These are phyloP conservation scores for Melinaea marsaeus DNA, from an alignment of 2,888 invertebrate genomes.

Conservation along the genomic window DNA sequence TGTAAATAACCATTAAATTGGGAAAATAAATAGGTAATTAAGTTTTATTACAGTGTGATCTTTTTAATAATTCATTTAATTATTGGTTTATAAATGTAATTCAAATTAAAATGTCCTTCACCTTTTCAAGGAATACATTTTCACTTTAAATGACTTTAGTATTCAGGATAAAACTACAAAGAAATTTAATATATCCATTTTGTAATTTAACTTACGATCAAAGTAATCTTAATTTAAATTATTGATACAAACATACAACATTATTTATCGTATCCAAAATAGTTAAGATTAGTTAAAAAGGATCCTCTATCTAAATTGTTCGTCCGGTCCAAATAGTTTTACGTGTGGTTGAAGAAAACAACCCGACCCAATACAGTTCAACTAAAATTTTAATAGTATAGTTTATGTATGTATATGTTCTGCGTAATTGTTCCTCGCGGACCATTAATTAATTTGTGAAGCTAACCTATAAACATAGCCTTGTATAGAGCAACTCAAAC, in stretches of 20 bases:
- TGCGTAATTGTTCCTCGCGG: constrained; percentile 29
- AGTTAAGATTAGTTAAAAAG: constrained; percentile 12
- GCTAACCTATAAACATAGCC: constrained; percentile 26
- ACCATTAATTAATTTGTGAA: constrained; percentile 33
- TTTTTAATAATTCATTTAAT: too few relatives aligned
- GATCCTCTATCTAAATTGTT: constrained; percentile 1
- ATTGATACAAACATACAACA: constrained; percentile 3
- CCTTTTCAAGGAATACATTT: too few relatives aligned
- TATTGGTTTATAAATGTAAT: too few relatives aligned
- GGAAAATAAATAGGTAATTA: too few relatives aligned
- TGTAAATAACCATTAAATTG: too few relatives aligned
- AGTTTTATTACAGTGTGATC: too few relatives aligned
- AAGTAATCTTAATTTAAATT: too few relatives aligned
- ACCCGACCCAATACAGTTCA: neutral
- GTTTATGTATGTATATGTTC: constrained; percentile 5
- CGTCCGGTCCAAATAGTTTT: neutral
- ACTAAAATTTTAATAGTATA: constrained; percentile 4
- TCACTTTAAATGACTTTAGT: too few relatives aligned
- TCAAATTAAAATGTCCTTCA: too few relatives aligned
- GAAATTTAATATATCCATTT: too few relatives aligned
- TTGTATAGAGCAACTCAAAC: constrained; percentile 9
- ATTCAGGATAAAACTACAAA: too few relatives aligned
- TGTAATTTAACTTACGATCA: too few relatives aligned
- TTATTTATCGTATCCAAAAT: constrained; percentile 23
- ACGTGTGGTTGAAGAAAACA: neutral